A percentile compares a stretch with the other conserved stretches of the same genome.
Evolutionary conservation across 2,888 invertebrate species (phyloP).

Genomic region (Elegia similella): DNA sequence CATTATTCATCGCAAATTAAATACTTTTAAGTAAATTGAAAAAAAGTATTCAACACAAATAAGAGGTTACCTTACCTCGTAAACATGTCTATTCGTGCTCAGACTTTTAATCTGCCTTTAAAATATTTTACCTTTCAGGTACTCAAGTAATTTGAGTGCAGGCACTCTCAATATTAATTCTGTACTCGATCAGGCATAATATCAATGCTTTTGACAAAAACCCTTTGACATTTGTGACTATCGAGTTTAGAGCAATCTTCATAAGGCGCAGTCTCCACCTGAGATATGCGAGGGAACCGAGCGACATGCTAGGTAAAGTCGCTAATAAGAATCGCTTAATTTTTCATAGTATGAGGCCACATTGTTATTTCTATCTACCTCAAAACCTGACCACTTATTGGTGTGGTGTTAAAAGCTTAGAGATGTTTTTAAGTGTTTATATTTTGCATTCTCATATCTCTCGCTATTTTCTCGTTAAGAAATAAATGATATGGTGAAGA

Average conservation of each 20-base stretch:
- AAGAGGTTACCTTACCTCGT: background rate
- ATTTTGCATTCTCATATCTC: too few species aligned
- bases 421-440: too few species aligned
- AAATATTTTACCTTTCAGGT: background rate
- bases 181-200: background rate
- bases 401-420: too few species aligned
- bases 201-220: background rate
- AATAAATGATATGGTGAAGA: too few species aligned
- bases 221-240: conserved; percentile 21
- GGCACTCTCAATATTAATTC: background rate
- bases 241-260: conserved; percentile 29
- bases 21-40: background rate
- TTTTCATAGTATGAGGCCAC: too few species aligned
- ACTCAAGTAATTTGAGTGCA: background rate
- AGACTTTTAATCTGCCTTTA: background rate
- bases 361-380: too few species aligned
- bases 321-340: too few species aligned
- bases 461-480: too few species aligned
- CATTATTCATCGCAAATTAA: background rate
- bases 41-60: background rate
- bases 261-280: conserved; percentile 18
- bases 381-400: too few species aligned
- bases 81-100: background rate
- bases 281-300: too few species aligned
- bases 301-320: too few species aligned